These are phyloP conservation scores for Phenganax stokvisi DNA, from an alignment of 92 coral and sea anemone species.

Conservation along the genomic window DNA sequence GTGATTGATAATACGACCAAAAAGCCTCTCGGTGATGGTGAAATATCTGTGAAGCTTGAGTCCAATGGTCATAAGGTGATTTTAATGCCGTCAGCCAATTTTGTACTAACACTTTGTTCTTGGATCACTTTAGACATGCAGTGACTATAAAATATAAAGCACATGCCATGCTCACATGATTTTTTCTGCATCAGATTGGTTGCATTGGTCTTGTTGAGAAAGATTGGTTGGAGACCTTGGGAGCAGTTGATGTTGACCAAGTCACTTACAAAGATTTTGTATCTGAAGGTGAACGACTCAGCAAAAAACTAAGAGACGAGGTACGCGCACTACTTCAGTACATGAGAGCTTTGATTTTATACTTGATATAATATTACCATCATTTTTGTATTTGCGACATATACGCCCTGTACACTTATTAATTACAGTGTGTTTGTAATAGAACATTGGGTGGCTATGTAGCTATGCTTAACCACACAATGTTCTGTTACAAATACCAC, in stretches of 20 bases:
- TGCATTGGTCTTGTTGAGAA: constrained; percentile 83
- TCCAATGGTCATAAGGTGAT: constrained; percentile 72
- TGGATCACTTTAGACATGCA: too few species aligned
- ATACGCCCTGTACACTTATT: too few species aligned
- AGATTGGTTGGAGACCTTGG: constrained; percentile 91
- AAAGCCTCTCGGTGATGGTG: constrained; percentile 68
- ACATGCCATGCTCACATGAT: background rate
- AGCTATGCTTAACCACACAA: too few species aligned
- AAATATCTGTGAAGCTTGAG: constrained; percentile 55
- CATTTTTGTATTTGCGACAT: too few species aligned
- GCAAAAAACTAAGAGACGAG: constrained; percentile 68
- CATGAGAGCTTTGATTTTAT: too few species aligned
- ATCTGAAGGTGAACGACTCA: constrained; percentile 65
- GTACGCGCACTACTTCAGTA: constrained; percentile 12
- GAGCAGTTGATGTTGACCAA: constrained; percentile 78
- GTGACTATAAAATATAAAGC: too few species aligned
- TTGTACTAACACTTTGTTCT: too few species aligned
- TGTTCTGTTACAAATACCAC: too few species aligned
- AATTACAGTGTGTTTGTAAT: too few species aligned
- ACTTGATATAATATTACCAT: too few species aligned
- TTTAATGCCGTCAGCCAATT: background rate
- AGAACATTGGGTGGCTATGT: too few species aligned
- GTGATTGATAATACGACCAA: constrained; percentile 64
- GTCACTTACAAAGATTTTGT: constrained; percentile 76
- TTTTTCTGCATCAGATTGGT: constrained; percentile 58